phyloP scores from a whole-genome alignment of 2,797 vertebrate species.

The Cirrhinus molitorella region DNA sequence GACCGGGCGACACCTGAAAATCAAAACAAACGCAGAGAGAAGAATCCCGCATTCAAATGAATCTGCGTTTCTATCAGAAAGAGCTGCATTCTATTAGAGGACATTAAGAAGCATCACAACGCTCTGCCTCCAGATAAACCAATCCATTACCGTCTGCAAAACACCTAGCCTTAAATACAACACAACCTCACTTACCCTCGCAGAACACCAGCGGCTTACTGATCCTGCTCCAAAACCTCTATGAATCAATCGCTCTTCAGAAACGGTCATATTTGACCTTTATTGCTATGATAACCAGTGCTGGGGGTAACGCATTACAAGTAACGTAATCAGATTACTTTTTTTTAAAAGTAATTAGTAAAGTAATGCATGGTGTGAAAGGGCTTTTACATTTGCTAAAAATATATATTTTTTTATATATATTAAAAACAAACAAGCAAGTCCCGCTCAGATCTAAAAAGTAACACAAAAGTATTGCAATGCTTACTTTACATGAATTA shows the following conservation, averaged over 20 bases:
- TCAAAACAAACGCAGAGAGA: constrained; percentile 36
- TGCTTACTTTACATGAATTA: no score
- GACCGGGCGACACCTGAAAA: constrained; percentile 34
- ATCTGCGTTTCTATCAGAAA: constrained; percentile 25
- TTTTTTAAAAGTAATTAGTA: no score
- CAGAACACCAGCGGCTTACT: not conserved
- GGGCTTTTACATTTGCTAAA: no score
- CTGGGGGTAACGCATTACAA: no score
- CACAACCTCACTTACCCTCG: not conserved
- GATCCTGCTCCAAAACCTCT: not conserved
- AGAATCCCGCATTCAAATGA: constrained; percentile 41
- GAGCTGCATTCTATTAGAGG: constrained; percentile 41
- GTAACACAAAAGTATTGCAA: no score
- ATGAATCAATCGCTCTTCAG: not conserved
- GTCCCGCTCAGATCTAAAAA: no score
- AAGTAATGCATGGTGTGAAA: no score
- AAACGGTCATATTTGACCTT: not conserved
- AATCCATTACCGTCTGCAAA: not conserved
- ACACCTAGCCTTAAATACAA: not conserved
- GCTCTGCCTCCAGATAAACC: not conserved
- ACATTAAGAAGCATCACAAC: constrained; percentile 32
- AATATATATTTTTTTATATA: no score
- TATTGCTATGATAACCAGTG: not conserved
- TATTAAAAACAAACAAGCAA: no score
- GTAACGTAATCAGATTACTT: no score